A percentile compares a stretch with the other conserved stretches of the same genome.
Evolutionary conservation across 2,113 vertebrate species (phyloP).

Genomic region (Pungitius pungitius): DNA sequence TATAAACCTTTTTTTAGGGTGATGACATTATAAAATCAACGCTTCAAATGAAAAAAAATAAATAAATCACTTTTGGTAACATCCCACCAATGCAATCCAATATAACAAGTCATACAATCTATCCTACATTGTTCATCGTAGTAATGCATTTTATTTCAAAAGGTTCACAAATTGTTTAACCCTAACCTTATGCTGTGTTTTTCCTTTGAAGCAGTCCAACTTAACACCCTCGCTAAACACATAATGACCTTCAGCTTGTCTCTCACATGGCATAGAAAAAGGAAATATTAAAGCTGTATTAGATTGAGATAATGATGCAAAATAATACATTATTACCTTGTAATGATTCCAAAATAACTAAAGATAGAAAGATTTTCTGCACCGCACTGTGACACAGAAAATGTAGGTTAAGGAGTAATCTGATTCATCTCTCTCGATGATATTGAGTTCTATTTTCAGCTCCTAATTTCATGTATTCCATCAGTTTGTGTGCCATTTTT

Average conservation of each 20-base stretch:
- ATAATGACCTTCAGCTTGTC: neutral
- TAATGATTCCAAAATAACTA: conserved; percentile 29
- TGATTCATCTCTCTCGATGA: conserved; percentile 15
- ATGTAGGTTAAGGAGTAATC: conserved; percentile 22
- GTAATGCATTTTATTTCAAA: neutral
- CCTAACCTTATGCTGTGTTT: neutral
- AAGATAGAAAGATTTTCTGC: conserved; percentile 15
- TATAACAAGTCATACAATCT: neutral
- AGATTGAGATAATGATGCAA: conserved; percentile 3
- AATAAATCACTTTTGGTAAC: neutral
- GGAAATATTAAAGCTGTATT: neutral
- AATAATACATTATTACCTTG: neutral
- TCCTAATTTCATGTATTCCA: conserved; percentile 11
- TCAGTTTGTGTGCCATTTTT: conserved; percentile 2
- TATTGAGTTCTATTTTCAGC: conserved; percentile 20
- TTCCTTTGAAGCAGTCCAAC: neutral
- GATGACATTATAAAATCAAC: neutral
- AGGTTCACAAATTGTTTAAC: neutral
- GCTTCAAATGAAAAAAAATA: neutral
- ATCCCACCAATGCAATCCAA: neutral
- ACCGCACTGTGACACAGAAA: conserved; percentile 3
- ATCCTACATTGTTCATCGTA: neutral
- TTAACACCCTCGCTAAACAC: neutral
- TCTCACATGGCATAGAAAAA: neutral
- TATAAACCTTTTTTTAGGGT: neutral